Conservation (phyloP, 2,888 invertebrate genomes). For the Heliconius ethilla region DNA sequence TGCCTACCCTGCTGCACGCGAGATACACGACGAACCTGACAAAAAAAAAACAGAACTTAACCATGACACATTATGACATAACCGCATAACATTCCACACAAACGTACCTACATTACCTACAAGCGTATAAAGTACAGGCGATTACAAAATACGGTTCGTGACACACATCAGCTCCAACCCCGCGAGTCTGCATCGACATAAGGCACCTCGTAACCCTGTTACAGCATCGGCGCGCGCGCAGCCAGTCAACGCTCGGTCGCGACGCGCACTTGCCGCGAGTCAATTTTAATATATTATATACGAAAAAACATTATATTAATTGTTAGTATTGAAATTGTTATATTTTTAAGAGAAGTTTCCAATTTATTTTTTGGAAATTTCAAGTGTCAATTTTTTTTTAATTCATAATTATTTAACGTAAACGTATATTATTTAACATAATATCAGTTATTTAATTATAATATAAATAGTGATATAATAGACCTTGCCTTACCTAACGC, state of each 20-base stretch:
- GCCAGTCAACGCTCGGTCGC: conserved; percentile 73
- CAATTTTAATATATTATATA: conserved; percentile 15
- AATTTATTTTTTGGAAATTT: background rate
- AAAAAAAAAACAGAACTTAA: background rate
- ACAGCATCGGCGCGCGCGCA: conserved; percentile 54
- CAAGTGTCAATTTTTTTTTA: too few species aligned
- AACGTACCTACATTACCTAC: background rate
- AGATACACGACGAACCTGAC: background rate
- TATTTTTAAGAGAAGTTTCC: background rate
- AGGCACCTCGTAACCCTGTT: conserved; percentile 63
- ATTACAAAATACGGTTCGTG: conserved; percentile 44
- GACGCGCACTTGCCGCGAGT: conserved; percentile 69
- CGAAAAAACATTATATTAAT: background rate
- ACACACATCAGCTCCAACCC: conserved; percentile 48
- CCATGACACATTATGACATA: conserved; percentile 18
- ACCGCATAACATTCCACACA: conserved; percentile 22
- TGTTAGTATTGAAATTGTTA: conserved; percentile 30
- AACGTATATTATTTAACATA: too few species aligned
- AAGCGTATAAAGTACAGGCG: conserved; percentile 28
- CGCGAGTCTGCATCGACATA: conserved; percentile 66
- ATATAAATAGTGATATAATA: too few species aligned
- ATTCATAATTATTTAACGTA: too few species aligned
- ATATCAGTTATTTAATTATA: too few species aligned
- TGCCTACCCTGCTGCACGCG: too few species aligned
- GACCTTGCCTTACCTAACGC: too few species aligned